phyloP scores from a whole-genome alignment of 2,888 invertebrate species.

The Andrena marginata region DNA sequence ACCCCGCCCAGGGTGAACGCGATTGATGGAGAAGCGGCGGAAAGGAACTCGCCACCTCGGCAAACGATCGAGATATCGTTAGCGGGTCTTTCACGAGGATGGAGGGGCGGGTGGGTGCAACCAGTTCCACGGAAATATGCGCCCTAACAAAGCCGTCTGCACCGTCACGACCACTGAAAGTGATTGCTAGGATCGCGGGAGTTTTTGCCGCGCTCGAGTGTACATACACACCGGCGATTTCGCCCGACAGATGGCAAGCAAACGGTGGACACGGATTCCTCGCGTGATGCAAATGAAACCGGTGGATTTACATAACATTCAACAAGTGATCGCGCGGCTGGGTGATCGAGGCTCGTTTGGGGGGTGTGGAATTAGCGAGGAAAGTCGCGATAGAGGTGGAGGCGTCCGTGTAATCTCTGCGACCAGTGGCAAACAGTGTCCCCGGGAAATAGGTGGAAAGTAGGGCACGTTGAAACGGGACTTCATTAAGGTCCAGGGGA shows the following conservation, averaged over 20 bases:
- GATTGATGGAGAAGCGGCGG: slow-evolving; percentile 68
- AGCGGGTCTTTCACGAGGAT: slow-evolving; percentile 29
- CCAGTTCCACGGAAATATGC: not conserved
- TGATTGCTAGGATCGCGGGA: not conserved
- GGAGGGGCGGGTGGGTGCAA: not conserved
- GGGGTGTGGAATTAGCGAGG: not conserved
- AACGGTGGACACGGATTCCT: slow-evolving; percentile 19
- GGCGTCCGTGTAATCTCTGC: slow-evolving; percentile 17
- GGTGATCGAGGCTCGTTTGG: slow-evolving; percentile 31
- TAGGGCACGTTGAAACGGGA: slow-evolving; percentile 43
- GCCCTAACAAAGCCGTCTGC: slow-evolving; percentile 5
- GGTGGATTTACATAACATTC: slow-evolving; percentile 55
- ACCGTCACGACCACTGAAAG: not conserved
- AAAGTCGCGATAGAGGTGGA: not conserved
- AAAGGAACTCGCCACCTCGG: slow-evolving; percentile 39
- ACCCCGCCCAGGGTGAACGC: slow-evolving; percentile 56
- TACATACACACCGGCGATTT: not conserved
- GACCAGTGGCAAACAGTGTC: slow-evolving; percentile 23
- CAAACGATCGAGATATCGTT: slow-evolving; percentile 61
- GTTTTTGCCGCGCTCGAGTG: not conserved
- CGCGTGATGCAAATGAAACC: slow-evolving; percentile 39
- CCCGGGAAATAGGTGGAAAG: not conserved
- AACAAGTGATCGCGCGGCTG: slow-evolving; percentile 59
- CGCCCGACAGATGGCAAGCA: not conserved
- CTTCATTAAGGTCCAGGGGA: slow-evolving; percentile 42